Percentiles rank a stretch among this genome's conserved stretches.
phyloP scores from a whole-genome alignment of 2,113 vertebrate species.

The Rhinoderma darwinii region DNA sequence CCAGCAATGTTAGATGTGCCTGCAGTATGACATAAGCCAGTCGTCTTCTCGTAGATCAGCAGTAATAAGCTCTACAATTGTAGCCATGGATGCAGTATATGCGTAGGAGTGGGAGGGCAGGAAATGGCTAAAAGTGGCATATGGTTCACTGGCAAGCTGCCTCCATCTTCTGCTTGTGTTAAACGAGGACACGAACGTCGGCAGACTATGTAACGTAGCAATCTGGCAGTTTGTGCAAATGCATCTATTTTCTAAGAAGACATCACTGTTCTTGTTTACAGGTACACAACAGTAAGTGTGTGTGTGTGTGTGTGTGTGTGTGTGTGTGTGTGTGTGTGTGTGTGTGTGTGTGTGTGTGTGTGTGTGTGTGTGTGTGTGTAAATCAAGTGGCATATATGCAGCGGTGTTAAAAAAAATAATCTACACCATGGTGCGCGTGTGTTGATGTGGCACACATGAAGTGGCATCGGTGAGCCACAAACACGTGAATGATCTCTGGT shows the following conservation, averaged over 20 bases:
- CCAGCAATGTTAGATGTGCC: background rate
- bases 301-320: too few species aligned
- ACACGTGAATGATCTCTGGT: too few species aligned
- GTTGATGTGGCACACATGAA: too few species aligned
- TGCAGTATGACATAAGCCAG: constrained; percentile 28
- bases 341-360: too few species aligned
- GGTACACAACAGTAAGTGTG: too few species aligned
- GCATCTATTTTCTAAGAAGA: background rate
- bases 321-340: too few species aligned
- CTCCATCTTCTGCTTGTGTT: constrained; percentile 25
- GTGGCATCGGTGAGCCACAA: too few species aligned
- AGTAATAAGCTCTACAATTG: background rate
- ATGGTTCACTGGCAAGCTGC: constrained; percentile 20
- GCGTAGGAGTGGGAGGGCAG: background rate
- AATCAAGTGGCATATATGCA: background rate
- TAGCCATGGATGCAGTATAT: background rate
- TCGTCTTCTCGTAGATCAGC: background rate
- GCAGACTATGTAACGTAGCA: background rate
- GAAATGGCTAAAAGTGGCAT: constrained; percentile 39
- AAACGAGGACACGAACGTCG: constrained; percentile 33
- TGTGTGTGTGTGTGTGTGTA: too few species aligned
- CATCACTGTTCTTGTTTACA: background rate
- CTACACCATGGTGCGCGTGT: too few species aligned
- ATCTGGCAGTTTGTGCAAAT: background rate
- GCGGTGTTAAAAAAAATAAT: too few species aligned